A percentile compares a stretch with the other conserved stretches of the same genome.
These are phyloP conservation scores for Poeciliopsis presidionis DNA, from an alignment of 2,797 vertebrate species.

Conservation along the genomic window DNA sequence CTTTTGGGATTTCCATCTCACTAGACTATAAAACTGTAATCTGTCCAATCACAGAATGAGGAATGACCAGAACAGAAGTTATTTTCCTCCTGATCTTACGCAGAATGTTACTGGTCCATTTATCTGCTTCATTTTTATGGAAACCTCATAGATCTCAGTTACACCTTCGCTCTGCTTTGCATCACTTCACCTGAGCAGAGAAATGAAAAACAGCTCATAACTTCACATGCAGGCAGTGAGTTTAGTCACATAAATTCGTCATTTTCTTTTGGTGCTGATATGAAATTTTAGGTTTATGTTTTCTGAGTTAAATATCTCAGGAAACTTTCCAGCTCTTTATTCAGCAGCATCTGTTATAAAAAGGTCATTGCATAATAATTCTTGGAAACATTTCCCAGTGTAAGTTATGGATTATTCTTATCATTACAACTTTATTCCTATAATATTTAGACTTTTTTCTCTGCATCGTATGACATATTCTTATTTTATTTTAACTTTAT, in stretches of 20 bases:
- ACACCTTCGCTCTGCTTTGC: conserved; percentile 35
- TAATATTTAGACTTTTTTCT: too few species aligned
- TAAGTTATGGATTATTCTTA: neutral
- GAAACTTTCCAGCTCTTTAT: neutral
- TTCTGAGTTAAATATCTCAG: conserved; percentile 1
- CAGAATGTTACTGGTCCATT: conserved; percentile 44
- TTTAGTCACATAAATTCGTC: conserved; percentile 22
- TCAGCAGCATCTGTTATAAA: neutral
- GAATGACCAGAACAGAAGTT: conserved; percentile 46
- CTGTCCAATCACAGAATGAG: conserved; percentile 56
- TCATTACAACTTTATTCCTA: too few species aligned
- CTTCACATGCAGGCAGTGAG: conserved; percentile 1
- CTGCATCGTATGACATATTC: too few species aligned
- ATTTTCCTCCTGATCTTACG: conserved; percentile 45
- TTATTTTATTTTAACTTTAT: neutral
- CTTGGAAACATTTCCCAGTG: neutral
- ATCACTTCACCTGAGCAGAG: conserved; percentile 13
- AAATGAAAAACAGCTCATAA: conserved; percentile 28
- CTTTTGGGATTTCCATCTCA: conserved; percentile 50
- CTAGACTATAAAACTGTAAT: conserved; percentile 28
- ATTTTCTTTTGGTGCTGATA: conserved; percentile 16
- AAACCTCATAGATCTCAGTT: conserved; percentile 48
- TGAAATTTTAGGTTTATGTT: neutral
- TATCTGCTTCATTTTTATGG: conserved; percentile 18
- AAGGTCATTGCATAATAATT: neutral